phyloP scores from a whole-genome alignment of 2,888 invertebrate species.

The Hedychridium roseum region DNA sequence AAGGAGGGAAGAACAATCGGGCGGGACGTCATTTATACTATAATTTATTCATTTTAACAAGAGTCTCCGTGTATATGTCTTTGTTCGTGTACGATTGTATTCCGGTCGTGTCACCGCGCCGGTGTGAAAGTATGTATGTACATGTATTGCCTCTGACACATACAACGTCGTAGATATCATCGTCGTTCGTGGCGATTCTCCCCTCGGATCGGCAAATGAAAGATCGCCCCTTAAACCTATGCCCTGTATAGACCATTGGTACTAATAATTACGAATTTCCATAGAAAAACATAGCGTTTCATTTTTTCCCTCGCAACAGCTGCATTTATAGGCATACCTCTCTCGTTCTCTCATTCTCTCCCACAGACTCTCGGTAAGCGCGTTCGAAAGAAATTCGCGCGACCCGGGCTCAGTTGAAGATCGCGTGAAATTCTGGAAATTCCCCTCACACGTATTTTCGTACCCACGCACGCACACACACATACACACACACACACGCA shows the following conservation, averaged over 20 bases:
- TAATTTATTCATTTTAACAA: slow-evolving; percentile 56
- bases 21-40: slow-evolving; percentile 52
- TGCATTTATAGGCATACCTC: no score
- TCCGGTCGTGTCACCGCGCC: slow-evolving; percentile 13
- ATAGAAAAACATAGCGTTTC: slow-evolving; percentile 44
- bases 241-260: slow-evolving; percentile 63
- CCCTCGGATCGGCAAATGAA: slow-evolving; percentile 43
- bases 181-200: slow-evolving; percentile 16
- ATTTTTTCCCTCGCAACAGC: slow-evolving; percentile 19
- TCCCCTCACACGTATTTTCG: no score
- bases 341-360: slow-evolving; percentile 12
- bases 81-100: slow-evolving; percentile 26
- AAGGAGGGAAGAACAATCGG: no score
- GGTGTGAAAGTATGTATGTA: slow-evolving; percentile 25
- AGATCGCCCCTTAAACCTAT: slow-evolving; percentile 55
- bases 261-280: slow-evolving; percentile 53
- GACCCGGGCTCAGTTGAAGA: slow-evolving; percentile 39
- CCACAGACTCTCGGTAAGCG: slow-evolving; percentile 2
- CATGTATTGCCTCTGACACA: slow-evolving; percentile 43
- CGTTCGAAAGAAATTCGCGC: slow-evolving; percentile 30
- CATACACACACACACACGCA: slow-evolving; percentile 21
- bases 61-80: slow-evolving; percentile 28
- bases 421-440: slow-evolving; percentile 38
- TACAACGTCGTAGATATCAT: slow-evolving; percentile 35
- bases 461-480: slow-evolving; percentile 19